Evolutionary conservation across 2,888 invertebrate genomes (phyloP).

Genomic region (Hyalella azteca): DNA sequence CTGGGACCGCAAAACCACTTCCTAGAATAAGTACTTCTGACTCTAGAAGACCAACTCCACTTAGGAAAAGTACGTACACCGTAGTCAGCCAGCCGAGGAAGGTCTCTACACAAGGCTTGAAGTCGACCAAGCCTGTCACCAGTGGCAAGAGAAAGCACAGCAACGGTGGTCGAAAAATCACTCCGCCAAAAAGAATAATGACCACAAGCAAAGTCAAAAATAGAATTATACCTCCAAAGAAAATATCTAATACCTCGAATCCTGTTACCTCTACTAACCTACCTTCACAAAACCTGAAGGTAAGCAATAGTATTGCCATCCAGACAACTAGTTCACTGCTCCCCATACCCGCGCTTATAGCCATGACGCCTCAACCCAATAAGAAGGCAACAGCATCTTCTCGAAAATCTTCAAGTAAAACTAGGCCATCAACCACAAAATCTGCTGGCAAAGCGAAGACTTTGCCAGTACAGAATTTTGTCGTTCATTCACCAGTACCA

Average conservation of each 20-base stretch:
- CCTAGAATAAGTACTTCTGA: background rate
- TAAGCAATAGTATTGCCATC: background rate
- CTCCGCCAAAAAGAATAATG: background rate
- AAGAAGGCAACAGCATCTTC: background rate
- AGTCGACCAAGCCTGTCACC: background rate
- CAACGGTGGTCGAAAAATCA: conserved; percentile 17
- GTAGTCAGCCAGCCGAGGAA: background rate
- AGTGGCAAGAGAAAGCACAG: conserved; percentile 6
- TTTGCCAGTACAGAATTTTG: conserved; percentile 3
- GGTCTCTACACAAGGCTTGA: background rate
- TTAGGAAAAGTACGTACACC: background rate
- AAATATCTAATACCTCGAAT: conserved; percentile 13
- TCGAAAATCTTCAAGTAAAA: background rate
- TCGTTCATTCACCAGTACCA: conserved; percentile 2
- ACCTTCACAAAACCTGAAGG: background rate
- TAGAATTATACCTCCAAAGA: conserved; percentile 5
- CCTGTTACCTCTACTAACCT: conserved; percentile 19
- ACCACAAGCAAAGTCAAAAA: background rate
- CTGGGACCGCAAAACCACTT: background rate
- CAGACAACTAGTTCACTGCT: conserved; percentile 5
- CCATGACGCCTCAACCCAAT: background rate
- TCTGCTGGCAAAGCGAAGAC: conserved; percentile 5
- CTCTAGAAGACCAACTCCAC: background rate
- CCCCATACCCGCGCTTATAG: background rate
- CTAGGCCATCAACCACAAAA: background rate